phyloP scores from a whole-genome alignment of 2,888 invertebrate genomes.

The Lithophane leautieri region DNA sequence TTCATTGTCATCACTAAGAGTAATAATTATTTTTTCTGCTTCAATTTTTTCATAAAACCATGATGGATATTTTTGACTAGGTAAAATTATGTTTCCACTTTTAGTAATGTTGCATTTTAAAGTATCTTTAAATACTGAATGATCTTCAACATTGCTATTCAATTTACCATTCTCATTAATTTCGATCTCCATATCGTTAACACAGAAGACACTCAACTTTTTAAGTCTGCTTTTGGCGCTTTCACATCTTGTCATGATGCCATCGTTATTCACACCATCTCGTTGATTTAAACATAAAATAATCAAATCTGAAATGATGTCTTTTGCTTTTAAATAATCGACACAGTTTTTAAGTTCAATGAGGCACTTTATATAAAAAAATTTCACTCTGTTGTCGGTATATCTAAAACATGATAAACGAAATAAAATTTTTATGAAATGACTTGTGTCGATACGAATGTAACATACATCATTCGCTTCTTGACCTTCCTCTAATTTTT shows the following conservation, averaged over 20 bases:
- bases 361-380: constrained; percentile 32
- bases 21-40: background rate
- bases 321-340: constrained; percentile 33
- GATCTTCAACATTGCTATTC: no score
- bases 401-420: constrained; percentile 20
- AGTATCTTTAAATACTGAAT: no score
- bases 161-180: constrained; percentile 4
- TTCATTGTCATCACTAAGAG: constrained; percentile 32
- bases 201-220: constrained; percentile 21
- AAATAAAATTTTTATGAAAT: background rate
- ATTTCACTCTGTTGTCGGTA: constrained; percentile 6
- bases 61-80: no score
- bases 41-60: no score
- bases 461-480: constrained; percentile 3
- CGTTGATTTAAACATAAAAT: constrained; percentile 31
- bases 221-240: constrained; percentile 27
- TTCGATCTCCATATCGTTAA: constrained; percentile 36
- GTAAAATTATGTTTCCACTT: no score
- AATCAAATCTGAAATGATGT: constrained; percentile 30
- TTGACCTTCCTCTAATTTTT: constrained; percentile 3
- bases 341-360: constrained; percentile 25
- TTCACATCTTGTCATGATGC: constrained; percentile 27
- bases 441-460: background rate
- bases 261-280: constrained; percentile 23
- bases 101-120: no score